These are phyloP conservation scores for Perccottus glenii DNA, from an alignment of 2,113 vertebrate species.

Conservation along the genomic window DNA sequence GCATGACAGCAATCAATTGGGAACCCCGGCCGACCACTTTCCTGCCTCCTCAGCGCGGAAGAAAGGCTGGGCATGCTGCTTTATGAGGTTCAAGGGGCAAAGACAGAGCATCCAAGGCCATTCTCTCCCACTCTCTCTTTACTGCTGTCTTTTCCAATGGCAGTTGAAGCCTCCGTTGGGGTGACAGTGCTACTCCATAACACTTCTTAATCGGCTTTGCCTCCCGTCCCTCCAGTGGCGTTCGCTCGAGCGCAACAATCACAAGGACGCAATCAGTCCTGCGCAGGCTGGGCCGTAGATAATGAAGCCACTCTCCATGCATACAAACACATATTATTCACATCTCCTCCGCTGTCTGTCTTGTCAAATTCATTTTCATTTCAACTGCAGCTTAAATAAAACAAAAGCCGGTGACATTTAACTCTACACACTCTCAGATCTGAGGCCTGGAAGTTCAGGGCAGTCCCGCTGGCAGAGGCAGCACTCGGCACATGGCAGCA, in stretches of 20 bases:
- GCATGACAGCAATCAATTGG: constrained; percentile 56
- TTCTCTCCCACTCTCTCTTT: constrained; percentile 35
- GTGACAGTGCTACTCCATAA: constrained; percentile 51
- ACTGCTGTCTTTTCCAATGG: constrained; percentile 34
- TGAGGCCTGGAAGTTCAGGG: constrained; percentile 17
- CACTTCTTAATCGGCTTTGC: constrained; percentile 70
- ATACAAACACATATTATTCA: constrained; percentile 16
- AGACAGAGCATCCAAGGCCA: constrained; percentile 13
- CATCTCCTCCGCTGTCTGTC: neutral
- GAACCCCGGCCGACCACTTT: constrained; percentile 35
- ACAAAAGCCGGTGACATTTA: constrained; percentile 8
- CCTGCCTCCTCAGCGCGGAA: constrained; percentile 35
- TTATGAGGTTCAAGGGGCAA: constrained; percentile 17
- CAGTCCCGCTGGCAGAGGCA: constrained; percentile 26
- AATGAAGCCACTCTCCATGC: constrained; percentile 14
- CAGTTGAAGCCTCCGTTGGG: constrained; percentile 49
- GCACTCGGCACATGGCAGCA: constrained; percentile 33
- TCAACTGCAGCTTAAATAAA: neutral
- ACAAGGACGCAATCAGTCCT: constrained; percentile 72
- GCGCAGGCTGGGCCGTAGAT: constrained; percentile 36
- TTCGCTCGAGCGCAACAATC: constrained; percentile 69
- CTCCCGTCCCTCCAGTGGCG: constrained; percentile 62
- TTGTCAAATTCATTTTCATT: neutral
- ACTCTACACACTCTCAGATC: constrained; percentile 20
- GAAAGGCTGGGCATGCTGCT: constrained; percentile 6